Percentiles rank a stretch among this genome's conserved stretches.
Conservation (phyloP, 2,797 vertebrate genomes). For the Amniataba percoides region DNA sequence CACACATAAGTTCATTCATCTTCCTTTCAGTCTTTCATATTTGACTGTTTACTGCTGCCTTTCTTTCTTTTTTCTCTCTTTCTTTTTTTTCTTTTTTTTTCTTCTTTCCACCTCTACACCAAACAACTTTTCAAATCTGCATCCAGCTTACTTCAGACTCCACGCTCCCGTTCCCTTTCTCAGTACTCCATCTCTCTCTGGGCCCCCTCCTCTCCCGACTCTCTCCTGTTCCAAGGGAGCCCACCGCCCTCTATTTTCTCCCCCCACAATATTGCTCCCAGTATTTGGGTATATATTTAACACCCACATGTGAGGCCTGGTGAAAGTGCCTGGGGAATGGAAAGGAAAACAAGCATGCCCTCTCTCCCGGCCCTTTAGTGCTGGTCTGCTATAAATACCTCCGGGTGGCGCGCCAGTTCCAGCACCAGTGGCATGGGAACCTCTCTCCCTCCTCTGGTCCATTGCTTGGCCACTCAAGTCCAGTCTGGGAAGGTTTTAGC, state of each 20-base stretch:
- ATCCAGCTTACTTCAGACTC: slow-evolving; percentile 50
- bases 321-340: slow-evolving; percentile 91
- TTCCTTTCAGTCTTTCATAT: slow-evolving; percentile 67
- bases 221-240: slow-evolving; percentile 50
- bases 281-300: slow-evolving; percentile 89
- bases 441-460: slow-evolving; percentile 79
- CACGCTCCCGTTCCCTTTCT: slow-evolving; percentile 16
- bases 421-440: slow-evolving; percentile 98
- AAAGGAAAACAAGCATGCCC: slow-evolving; percentile 97
- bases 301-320: slow-evolving; percentile 87
- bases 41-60: neutral
- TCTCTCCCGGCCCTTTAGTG: slow-evolving; percentile 88
- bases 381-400: slow-evolving; percentile 96
- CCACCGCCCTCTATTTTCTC: slow-evolving; percentile 60
- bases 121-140: slow-evolving; percentile 7
- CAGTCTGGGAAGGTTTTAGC: slow-evolving; percentile 81
- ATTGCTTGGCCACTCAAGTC: slow-evolving; percentile 71
- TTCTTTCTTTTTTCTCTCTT: slow-evolving; percentile 10
- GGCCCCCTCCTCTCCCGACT: neutral
- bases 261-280: slow-evolving; percentile 77
- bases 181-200: slow-evolving; percentile 9
- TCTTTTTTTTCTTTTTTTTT: slow-evolving; percentile 67
- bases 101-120: slow-evolving; percentile 55
- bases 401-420: slow-evolving; percentile 89
- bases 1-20: slow-evolving; percentile 22